Conservation (phyloP, 2,888 invertebrate species). For the Nemurella pictetii region DNA sequence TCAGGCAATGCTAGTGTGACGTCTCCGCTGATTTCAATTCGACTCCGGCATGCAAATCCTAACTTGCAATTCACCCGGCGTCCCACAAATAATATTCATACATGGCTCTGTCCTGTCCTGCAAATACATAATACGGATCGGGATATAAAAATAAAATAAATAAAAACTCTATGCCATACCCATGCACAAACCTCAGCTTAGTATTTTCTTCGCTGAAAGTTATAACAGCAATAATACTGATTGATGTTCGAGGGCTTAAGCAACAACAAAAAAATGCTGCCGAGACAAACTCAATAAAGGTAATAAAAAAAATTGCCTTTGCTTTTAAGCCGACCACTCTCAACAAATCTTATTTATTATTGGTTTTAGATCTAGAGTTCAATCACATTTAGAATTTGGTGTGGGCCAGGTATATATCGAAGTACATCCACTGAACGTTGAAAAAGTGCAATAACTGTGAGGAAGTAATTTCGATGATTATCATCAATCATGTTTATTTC, state of each 20-base stretch:
- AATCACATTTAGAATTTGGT: too few relatives aligned
- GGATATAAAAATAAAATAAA: conserved; percentile 4
- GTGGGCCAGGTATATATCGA: background rate
- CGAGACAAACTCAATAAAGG: background rate
- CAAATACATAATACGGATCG: background rate
- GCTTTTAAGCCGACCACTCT: background rate
- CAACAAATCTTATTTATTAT: background rate
- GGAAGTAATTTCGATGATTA: background rate
- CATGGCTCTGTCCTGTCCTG: background rate
- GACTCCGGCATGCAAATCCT: background rate
- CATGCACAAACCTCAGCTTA: background rate
- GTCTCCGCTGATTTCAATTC: conserved; percentile 1
- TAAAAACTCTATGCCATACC: background rate
- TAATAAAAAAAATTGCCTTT: background rate
- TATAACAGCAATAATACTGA: background rate
- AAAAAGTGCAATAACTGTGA: background rate
- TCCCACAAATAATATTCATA: conserved; percentile 9
- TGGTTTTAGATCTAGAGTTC: background rate
- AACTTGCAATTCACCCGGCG: background rate
- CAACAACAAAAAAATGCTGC: background rate
- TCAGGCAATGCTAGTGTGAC: background rate
- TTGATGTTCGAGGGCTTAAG: background rate
- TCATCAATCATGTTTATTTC: conserved; percentile 11
- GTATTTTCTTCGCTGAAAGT: background rate
- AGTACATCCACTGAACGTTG: background rate